Evolutionary conservation across 2,113 vertebrate species (phyloP).

Genomic region (Tyto alba): DNA sequence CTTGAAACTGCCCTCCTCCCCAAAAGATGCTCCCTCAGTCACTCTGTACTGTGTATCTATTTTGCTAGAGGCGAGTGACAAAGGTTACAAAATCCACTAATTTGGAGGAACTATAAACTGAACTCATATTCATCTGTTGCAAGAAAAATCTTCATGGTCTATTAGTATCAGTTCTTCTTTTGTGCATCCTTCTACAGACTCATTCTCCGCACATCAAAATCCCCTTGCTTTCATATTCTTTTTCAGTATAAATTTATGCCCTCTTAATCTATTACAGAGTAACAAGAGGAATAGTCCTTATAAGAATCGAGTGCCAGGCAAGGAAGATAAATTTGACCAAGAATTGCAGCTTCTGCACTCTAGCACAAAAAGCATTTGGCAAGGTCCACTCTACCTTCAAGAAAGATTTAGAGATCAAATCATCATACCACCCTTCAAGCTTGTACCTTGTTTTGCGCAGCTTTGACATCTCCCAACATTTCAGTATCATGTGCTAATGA

Average conservation of each 20-base stretch:
- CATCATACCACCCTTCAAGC: neutral
- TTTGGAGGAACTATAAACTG: neutral
- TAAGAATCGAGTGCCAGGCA: neutral
- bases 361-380: neutral
- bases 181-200: neutral
- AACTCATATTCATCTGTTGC: neutral
- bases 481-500: neutral
- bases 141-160: neutral
- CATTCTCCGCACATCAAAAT: neutral
- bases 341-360: neutral
- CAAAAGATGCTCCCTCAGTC: neutral
- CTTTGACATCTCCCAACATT: neutral
- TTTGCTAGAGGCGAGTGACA: neutral
- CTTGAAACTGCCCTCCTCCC: neutral
- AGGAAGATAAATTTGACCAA: neutral
- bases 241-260: neutral
- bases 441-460: neutral
- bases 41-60: neutral
- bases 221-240: neutral
- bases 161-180: neutral
- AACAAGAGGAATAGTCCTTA: neutral
- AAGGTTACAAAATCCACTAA: neutral
- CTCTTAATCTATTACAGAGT: neutral
- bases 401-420: neutral
- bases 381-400: neutral